Evolutionary conservation across 2,113 vertebrate species (phyloP).

Genomic region (Entelurus aequoreus): DNA sequence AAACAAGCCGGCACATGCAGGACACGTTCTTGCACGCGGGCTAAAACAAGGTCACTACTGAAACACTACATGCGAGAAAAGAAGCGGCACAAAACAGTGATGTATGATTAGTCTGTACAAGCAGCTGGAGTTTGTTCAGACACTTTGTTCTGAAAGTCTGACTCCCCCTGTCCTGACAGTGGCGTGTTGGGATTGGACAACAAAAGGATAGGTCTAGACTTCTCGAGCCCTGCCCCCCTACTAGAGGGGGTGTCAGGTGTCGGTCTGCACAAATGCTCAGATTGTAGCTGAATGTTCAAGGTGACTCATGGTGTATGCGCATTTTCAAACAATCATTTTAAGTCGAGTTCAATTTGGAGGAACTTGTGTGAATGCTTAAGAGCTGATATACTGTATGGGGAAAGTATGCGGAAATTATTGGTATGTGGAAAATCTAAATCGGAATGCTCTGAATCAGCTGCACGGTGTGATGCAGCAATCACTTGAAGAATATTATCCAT

Average conservation of each 20-base stretch:
- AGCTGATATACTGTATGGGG: too few species aligned
- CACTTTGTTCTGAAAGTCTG: constrained; percentile 1
- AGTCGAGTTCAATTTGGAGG: too few species aligned
- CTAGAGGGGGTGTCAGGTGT: constrained; percentile 50
- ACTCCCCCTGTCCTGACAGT: constrained; percentile 6
- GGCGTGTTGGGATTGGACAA: constrained; percentile 31
- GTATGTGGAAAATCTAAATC: too few species aligned
- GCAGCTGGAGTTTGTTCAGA: constrained; percentile 12
- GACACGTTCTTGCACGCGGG: too few species aligned
- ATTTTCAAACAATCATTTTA: background rate
- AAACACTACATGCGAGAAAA: constrained; percentile 1
- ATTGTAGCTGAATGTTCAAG: too few species aligned
- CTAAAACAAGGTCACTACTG: too few species aligned
- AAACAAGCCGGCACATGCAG: background rate
- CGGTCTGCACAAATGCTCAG: constrained; percentile 17
- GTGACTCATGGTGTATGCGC: background rate
- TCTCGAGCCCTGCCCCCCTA: constrained; percentile 16
- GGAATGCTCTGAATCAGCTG: too few species aligned
- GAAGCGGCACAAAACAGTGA: background rate
- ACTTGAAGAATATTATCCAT: too few species aligned
- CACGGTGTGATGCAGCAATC: too few species aligned
- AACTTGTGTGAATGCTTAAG: too few species aligned
- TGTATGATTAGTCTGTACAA: background rate
- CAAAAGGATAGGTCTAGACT: constrained; percentile 48
- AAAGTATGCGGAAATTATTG: too few species aligned